Evolutionary conservation across 2,113 vertebrate species (phyloP).

Genomic region (Podarcis raffonei): DNA sequence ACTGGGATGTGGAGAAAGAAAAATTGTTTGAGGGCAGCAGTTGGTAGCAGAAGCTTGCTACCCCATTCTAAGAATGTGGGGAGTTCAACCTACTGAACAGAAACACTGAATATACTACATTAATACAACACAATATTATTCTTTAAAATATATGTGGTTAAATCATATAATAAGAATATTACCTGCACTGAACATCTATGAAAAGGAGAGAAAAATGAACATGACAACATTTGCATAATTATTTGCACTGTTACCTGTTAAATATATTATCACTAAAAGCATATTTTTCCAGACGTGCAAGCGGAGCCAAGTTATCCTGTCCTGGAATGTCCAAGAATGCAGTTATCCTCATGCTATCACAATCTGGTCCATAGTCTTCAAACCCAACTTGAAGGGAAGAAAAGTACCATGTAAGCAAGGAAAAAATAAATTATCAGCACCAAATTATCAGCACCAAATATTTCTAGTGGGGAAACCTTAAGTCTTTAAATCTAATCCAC

Average conservation of each 20-base stretch:
- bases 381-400: slow-evolving; percentile 81
- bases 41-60: neutral
- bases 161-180: neutral
- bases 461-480: neutral
- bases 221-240: neutral
- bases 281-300: slow-evolving; percentile 87
- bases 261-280: slow-evolving; percentile 91
- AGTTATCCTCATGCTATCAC: slow-evolving; percentile 86
- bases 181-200: neutral
- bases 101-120: neutral
- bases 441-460: neutral
- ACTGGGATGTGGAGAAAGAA: too few species aligned
- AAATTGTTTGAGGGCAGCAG: too few species aligned
- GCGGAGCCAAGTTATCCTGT: slow-evolving; percentile 85
- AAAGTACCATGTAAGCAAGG: neutral
- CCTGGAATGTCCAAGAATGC: slow-evolving; percentile 87
- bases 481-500: neutral
- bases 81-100: neutral
- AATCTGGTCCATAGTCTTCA: slow-evolving; percentile 89
- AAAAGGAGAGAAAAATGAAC: neutral
- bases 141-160: neutral
- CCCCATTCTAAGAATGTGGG: neutral
- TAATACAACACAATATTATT: neutral
- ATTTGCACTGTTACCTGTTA: slow-evolving; percentile 79
- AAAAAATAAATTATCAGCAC: neutral